Evolutionary conservation across 1,140 invertebrate genomes (phyloP).

Genomic region (Pseudomyrmex dendroicus): DNA sequence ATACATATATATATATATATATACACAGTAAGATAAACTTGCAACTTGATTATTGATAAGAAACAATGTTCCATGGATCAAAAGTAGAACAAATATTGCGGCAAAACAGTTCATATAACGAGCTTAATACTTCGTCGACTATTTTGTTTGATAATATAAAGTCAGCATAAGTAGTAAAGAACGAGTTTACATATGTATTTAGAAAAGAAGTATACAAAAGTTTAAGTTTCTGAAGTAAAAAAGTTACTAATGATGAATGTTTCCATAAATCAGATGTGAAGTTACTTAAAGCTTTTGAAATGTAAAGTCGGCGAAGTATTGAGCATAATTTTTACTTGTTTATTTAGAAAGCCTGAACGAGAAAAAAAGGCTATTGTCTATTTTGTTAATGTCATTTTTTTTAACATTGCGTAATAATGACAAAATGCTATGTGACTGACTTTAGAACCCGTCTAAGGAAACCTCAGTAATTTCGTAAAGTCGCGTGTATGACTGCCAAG

Average conservation of each 20-base stretch:
- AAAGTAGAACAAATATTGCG: background rate
- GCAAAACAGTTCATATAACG: constrained; percentile 21
- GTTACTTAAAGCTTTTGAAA: no score
- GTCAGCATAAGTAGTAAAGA: background rate
- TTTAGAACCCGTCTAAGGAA: constrained; percentile 61
- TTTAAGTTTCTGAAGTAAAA: constrained; percentile 39
- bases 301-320: constrained; percentile 48
- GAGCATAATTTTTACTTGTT: constrained; percentile 65
- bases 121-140: constrained; percentile 35
- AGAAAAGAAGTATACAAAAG: no score
- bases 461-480: constrained; percentile 61
- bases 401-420: constrained; percentile 65
- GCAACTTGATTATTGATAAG: constrained; percentile 2
- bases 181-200: no score
- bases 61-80: constrained; percentile 20
- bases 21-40: background rate
- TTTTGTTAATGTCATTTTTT: constrained; percentile 72
- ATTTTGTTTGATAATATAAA: background rate
- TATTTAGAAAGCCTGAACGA: constrained; percentile 51
- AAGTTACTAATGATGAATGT: background rate
- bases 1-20: background rate
- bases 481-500: constrained; percentile 5
- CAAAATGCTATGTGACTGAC: constrained; percentile 72
- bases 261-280: no score
- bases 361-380: constrained; percentile 66